phyloP scores from a whole-genome alignment of 2,888 invertebrate genomes.

The Phortica magna region DNA sequence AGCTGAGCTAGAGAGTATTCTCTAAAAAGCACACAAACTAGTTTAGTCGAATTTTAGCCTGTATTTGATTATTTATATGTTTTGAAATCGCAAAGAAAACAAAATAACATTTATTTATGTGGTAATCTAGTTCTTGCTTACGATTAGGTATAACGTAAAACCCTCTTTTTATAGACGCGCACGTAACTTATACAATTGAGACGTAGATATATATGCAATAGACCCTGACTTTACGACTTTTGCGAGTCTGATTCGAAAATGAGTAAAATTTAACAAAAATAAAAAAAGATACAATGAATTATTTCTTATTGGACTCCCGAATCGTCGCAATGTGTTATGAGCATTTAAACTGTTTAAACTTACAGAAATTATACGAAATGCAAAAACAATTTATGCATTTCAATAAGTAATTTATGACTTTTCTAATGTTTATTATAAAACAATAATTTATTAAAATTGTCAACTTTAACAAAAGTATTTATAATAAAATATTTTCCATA shows the following conservation, averaged over 20 bases:
- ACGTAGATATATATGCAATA: background rate
- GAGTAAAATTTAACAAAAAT: constrained; percentile 5
- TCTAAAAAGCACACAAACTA: background rate
- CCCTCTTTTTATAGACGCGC: constrained; percentile 43
- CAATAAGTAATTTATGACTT: background rate
- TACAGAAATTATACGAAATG: background rate
- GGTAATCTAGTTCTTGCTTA: constrained; percentile 56
- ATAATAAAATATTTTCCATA: constrained; percentile 1
- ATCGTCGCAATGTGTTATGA: constrained; percentile 63
- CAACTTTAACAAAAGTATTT: constrained; percentile 8
- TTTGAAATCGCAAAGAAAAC: constrained; percentile 30
- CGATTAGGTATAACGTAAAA: constrained; percentile 36
- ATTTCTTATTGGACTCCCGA: constrained; percentile 78
- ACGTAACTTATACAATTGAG: background rate
- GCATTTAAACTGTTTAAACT: constrained; percentile 6
- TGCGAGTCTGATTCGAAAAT: constrained; percentile 78
- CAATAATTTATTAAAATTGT: background rate
- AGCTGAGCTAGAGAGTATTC: constrained; percentile 53
- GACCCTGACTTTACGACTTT: constrained; percentile 62
- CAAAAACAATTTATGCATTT: background rate
- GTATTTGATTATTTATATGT: constrained; percentile 59
- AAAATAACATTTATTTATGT: constrained; percentile 41
- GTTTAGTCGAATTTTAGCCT: constrained; percentile 62
- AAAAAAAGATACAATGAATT: background rate
- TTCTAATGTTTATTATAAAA: background rate